Conservation (phyloP, 2,888 invertebrate genomes). For the Ophion obscuratus region DNA sequence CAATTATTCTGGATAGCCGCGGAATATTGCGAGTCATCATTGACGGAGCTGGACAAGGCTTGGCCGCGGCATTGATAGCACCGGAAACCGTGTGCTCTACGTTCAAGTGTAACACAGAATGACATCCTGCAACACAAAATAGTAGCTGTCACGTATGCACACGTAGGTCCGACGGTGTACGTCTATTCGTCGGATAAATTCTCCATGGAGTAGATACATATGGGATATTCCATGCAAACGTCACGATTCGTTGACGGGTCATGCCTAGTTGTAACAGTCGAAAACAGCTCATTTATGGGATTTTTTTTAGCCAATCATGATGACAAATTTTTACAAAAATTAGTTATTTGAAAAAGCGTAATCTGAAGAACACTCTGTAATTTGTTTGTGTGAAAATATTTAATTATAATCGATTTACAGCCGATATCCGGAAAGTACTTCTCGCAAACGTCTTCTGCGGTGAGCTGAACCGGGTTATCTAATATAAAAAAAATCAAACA, state of each 20-base stretch:
- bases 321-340: no score
- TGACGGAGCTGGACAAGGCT: conserved; percentile 33
- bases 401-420: no score
- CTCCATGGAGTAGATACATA: conserved; percentile 9
- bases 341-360: no score
- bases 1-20: conserved; percentile 48
- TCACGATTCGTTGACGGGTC: not conserved
- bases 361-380: no score
- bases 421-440: no score
- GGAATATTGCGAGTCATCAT: conserved; percentile 54
- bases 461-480: no score
- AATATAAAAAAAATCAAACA: no score
- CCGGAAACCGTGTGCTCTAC: conserved; percentile 36
- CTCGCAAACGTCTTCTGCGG: no score
- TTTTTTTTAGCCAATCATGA: no score
- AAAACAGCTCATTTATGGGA: no score
- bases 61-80: conserved; percentile 40
- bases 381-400: no score
- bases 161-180: not conserved
- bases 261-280: no score
- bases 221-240: conserved; percentile 7
- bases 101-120: conserved; percentile 24
- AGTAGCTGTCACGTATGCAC: not conserved
- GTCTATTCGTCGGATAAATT: not conserved
- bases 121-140: conserved; percentile 1